Base-by-base conservation (phyloP, 2,888 invertebrate species). In the Dasypogon diadema region DNA sequence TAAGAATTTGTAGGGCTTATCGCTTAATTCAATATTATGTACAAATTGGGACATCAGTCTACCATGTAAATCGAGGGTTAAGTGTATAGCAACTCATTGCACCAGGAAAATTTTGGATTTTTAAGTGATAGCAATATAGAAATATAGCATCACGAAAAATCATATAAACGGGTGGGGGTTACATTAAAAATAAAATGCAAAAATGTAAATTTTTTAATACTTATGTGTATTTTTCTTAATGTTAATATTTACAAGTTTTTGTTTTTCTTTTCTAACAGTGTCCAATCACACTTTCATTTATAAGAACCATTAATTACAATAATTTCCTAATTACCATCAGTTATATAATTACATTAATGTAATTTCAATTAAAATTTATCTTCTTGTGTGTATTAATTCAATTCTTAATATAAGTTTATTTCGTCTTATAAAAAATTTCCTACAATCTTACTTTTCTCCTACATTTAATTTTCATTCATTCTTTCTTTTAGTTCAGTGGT, bases 341-440 rank as follows among this genome's bases (percentile, higher is more conserved):
- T 16, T 37, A 14, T 58, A 48, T 65, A 48, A 65, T 65, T 65
- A 65, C 65, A 48, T 65, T 24, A 65, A 24, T 14, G 65, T 46
- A 22, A 51, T 37, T 46, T 65, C 65, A 46, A 65, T 65, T 46
- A 65, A 65, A 46, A 24, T 22, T 46, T 48, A 14, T 18, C 37
- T 65, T 24, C 46, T 63, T 48, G 21, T 46, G 65, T 24, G 16
- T 65, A 65, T 65, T 48, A 46, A 14, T 22, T 46, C 24, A 48
- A 8, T 46, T 14, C 42, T 46, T 65, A 65, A 2, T 42, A 14
- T 24, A 14, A 42, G 18, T 42, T 24, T 21, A 46, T 65, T 48
- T 65, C 48, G 22, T 65, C 65, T 65, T 65, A 65, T 65, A 65
- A 65, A 65, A 63, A 65, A 46, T 48, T 65, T 65, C 65, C 46